phyloP scores from a whole-genome alignment of 1,140 invertebrate species.

The Eubasilissa regina region DNA sequence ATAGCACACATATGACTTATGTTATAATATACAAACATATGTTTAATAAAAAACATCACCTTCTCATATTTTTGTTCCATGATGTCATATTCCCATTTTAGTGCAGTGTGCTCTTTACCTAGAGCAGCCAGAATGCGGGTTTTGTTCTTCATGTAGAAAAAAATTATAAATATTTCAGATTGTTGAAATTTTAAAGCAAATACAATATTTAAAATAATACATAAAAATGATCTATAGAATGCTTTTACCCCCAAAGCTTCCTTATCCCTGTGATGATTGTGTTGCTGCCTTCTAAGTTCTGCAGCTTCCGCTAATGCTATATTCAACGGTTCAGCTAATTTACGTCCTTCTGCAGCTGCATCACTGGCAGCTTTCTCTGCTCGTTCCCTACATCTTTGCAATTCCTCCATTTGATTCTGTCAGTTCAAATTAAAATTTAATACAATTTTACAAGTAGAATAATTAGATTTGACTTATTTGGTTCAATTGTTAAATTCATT shows the following conservation, averaged over 20 bases:
- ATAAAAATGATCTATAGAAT: not conserved
- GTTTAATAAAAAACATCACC: slow-evolving; percentile 67
- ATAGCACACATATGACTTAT: too few species aligned
- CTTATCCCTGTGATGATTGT: slow-evolving; percentile 86
- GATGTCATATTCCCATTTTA: slow-evolving; percentile 83
- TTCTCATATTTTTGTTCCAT: slow-evolving; percentile 82
- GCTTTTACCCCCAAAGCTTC: slow-evolving; percentile 69
- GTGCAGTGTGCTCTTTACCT: slow-evolving; percentile 81
- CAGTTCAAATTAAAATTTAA: not conserved
- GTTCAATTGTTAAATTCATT: too few species aligned
- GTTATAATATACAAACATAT: too few species aligned
- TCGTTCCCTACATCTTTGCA: slow-evolving; percentile 86
- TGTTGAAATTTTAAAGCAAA: too few species aligned
- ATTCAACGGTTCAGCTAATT: slow-evolving; percentile 80
- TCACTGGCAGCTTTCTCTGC: slow-evolving; percentile 75
- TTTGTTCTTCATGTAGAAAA: slow-evolving; percentile 75
- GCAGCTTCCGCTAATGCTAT: slow-evolving; percentile 78
- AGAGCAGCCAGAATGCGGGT: slow-evolving; percentile 72
- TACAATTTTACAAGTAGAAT: too few species aligned
- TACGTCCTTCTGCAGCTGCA: slow-evolving; percentile 80
- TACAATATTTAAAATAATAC: too few species aligned
- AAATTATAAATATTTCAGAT: slow-evolving; percentile 12
- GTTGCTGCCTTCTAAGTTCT: slow-evolving; percentile 81
- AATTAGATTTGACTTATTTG: too few species aligned
- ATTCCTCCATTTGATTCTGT: slow-evolving; percentile 88